phyloP scores from a whole-genome alignment of 2,888 invertebrate genomes.

The Thecocarcelia acutangulata region DNA sequence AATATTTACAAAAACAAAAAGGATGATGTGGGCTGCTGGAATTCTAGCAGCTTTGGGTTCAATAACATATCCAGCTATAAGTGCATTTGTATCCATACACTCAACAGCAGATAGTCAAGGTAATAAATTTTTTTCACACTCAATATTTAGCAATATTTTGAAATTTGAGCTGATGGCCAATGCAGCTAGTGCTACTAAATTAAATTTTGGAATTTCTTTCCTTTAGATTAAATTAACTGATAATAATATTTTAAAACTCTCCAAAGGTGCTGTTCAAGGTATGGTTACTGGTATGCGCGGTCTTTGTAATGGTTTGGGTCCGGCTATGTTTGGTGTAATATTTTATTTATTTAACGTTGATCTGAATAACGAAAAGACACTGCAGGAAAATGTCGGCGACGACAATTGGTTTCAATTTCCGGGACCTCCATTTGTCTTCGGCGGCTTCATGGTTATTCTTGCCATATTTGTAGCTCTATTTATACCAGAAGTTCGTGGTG shows the following conservation, averaged over 20 bases:
- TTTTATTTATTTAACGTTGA: slow-evolving; percentile 99
- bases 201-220: too few species aligned
- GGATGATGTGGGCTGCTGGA: slow-evolving; percentile 99
- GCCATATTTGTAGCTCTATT: slow-evolving; percentile 96
- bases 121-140: slow-evolving; percentile 68
- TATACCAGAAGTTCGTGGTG: slow-evolving; percentile 87
- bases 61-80: slow-evolving; percentile 99
- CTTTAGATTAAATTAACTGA: too few species aligned
- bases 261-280: slow-evolving; percentile 93
- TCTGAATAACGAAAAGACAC: slow-evolving; percentile 88
- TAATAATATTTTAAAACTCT: slow-evolving; percentile 34
- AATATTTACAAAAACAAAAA: slow-evolving; percentile 73
- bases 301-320: slow-evolving; percentile 98
- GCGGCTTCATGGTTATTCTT: slow-evolving; percentile 96
- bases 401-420: slow-evolving; percentile 82
- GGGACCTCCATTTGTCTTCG: slow-evolving; percentile 99
- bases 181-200: too few species aligned
- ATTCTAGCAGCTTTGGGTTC: slow-evolving; percentile 97
- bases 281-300: slow-evolving; percentile 99
- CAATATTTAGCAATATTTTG: background rate
- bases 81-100: slow-evolving; percentile 98
- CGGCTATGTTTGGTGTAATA: slow-evolving; percentile 98
- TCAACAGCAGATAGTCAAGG: slow-evolving; percentile 99
- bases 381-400: slow-evolving; percentile 65
- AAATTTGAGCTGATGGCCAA: too few species aligned